Evolutionary conservation across 2,888 invertebrate genomes (phyloP).

Genomic region (Fragum whitleyi): DNA sequence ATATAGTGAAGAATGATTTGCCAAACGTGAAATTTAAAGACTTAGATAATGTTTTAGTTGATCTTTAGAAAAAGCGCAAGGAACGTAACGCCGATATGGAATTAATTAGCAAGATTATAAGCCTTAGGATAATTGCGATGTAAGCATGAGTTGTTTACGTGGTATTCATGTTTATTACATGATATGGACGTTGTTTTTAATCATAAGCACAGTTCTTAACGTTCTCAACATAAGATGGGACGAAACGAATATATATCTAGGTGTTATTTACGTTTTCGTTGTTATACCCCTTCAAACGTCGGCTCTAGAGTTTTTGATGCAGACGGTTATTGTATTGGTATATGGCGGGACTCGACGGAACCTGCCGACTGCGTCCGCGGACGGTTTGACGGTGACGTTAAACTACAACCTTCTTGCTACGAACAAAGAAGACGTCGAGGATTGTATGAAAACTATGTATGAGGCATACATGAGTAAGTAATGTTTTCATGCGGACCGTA

Average conservation of each 20-base stretch:
- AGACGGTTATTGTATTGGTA: constrained; percentile 72
- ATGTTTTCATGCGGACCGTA: not conserved
- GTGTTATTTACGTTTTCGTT: constrained; percentile 72
- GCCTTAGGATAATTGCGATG: not conserved
- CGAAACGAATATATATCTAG: constrained; percentile 69
- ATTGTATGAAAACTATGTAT: constrained; percentile 78
- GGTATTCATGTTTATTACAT: constrained; percentile 5
- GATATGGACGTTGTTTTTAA: not conserved
- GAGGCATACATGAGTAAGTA: constrained; percentile 72
- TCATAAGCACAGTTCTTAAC: constrained; percentile 63
- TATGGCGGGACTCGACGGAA: constrained; percentile 69
- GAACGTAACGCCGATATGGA: too few relatives aligned
- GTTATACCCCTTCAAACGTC: constrained; percentile 75
- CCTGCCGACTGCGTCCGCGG: constrained; percentile 53
- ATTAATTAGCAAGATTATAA: too few relatives aligned
- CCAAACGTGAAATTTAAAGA: too few relatives aligned
- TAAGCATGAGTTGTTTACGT: not conserved
- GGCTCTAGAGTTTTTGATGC: constrained; percentile 75
- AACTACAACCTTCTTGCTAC: constrained; percentile 77
- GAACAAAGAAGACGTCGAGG: constrained; percentile 76
- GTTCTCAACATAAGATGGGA: constrained; percentile 78
- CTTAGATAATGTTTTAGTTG: too few relatives aligned
- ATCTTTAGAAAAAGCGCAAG: too few relatives aligned
- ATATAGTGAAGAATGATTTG: too few relatives aligned
- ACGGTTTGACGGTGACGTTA: constrained; percentile 70